Conservation (phyloP, 2,797 vertebrate species). For the Loriculus beryllinus region DNA sequence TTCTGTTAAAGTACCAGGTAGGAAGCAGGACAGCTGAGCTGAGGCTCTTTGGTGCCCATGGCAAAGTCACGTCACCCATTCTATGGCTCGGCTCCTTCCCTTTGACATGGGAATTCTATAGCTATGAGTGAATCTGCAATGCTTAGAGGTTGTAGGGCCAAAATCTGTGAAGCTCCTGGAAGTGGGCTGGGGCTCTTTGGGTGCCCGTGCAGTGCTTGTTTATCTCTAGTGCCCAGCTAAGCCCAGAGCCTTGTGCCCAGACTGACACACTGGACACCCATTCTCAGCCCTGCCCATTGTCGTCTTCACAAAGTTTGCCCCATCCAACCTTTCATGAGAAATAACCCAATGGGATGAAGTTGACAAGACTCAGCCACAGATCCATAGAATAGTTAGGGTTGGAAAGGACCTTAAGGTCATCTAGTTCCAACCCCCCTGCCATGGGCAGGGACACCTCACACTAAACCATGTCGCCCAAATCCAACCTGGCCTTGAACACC, state of each 20-base stretch:
- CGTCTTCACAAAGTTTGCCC: neutral
- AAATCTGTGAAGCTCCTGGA: neutral
- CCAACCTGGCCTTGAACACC: neutral
- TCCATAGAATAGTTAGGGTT: neutral
- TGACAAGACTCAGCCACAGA: neutral
- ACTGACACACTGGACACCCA: neutral
- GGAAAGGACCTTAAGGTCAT: neutral
- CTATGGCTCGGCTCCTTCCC: neutral
- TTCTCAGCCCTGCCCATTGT: neutral
- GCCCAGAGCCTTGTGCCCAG: neutral
- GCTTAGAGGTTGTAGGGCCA: neutral
- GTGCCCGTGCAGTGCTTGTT: neutral
- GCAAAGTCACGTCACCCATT: fast-evolving
- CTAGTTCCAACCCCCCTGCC: neutral
- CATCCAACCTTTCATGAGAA: neutral
- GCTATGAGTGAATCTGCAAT: neutral
- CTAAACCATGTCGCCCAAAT: neutral
- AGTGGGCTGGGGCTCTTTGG: neutral
- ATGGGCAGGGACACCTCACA: neutral
- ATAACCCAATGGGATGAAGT: neutral
- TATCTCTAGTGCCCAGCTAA: neutral
- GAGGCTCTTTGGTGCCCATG: neutral
- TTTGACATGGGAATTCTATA: fast-evolving
- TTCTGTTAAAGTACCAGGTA: neutral
- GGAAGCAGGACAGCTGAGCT: neutral